Base-by-base conservation (phyloP, 2,797 vertebrate species). In the Melanotaenia trifasciata region DNA sequence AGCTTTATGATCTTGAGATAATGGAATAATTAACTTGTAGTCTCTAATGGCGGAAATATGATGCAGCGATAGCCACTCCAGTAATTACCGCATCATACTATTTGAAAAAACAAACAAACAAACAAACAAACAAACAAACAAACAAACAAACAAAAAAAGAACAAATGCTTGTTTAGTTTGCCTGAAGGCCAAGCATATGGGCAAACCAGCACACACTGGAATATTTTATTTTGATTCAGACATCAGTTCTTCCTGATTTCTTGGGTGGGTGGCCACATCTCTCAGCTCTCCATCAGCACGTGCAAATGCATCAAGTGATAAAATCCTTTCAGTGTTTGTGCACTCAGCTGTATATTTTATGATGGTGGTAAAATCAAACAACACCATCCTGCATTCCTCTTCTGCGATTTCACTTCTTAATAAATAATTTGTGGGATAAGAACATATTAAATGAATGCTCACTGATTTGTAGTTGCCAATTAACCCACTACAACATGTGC, bases 271-370 rank as follows among this genome's bases (percentile, higher is more conserved):
- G 43, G 35, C 40, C 58, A 47, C 68, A 50, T 59, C 51, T 76
- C 59, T 62, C 70, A 30, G 28, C 63, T 74, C 32, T 63, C 61
- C 47, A 18, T 77, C 72, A n/a, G 50, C 72, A 66, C 76, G 69
- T 76, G 68, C 62, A 67, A 78, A 88, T 64, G 72, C 75, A 87
- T 82, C 79, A 84, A 61, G 84, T 81, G 81, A 87, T 90, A 74
- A 85, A 90, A 84, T 79, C 14, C 79, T 83, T 89, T 88, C 74
- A 70, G 63, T 53, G 81, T 74, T 80, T 77, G 71, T 67, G 72
- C 79, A 84, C 83, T 84, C 78, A 71, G 50, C 80, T 90, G 85
- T 87, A 90, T 89, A 87, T 89, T 89, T 84, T 72, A 90, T 76
- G 83, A 88, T 36, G 65, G 79, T 45, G 60, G 77, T 67, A 54